Percentiles rank a stretch among this genome's conserved stretches.
These are phyloP conservation scores for Hydra vulgaris DNA, from an alignment of 30 jellyfish, hydroid and myxozoan species.

Conservation along the genomic window DNA sequence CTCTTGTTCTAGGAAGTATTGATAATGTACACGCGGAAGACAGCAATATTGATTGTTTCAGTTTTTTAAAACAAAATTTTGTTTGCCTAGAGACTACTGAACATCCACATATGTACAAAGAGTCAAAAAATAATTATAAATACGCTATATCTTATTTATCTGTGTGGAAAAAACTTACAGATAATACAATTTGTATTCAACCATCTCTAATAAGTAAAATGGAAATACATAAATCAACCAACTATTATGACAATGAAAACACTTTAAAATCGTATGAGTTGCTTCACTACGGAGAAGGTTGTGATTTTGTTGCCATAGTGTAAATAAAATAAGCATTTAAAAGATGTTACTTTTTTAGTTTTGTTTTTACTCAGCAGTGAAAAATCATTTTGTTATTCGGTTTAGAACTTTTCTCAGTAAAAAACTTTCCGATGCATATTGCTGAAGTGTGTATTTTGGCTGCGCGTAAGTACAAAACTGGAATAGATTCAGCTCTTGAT, in stretches of 20 bases:
- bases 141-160: conserved; percentile 20
- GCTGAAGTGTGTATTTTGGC: conserved; percentile 19
- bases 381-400: no score
- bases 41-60: background rate
- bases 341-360: no score
- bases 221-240: background rate
- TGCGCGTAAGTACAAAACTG: conserved; percentile 2
- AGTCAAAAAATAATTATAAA: conserved; percentile 19
- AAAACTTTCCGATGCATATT: conserved; percentile 17
- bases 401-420: conserved; percentile 10
- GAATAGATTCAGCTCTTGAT: conserved; percentile 16
- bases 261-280: conserved; percentile 14
- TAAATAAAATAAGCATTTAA: no score
- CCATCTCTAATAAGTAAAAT: background rate
- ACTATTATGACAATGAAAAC: conserved; percentile 14
- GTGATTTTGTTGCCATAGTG: no score
- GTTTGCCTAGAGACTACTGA: background rate
- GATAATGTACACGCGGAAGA: background rate
- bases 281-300: conserved; percentile 12
- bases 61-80: conserved; percentile 6
- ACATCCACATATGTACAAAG: conserved; percentile 15
- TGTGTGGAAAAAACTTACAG: conserved; percentile 1
- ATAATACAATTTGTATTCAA: background rate
- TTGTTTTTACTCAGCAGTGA: no score
- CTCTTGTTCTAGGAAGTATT: conserved; percentile 18